These are phyloP conservation scores for Hystrix cristata DNA, from an alignment of 2,113 vertebrate genomes.

Conservation along the genomic window DNA sequence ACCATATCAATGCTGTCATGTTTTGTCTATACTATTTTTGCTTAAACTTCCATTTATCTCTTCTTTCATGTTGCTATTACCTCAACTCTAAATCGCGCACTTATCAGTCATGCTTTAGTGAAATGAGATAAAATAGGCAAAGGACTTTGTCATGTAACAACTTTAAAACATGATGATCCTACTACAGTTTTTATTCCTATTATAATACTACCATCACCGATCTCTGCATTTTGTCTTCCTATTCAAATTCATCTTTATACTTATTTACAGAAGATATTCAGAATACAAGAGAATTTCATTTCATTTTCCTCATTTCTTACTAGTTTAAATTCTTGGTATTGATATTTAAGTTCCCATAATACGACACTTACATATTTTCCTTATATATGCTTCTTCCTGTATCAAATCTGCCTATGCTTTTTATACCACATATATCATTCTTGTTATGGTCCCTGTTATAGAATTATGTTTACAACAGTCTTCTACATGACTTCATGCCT, in stretches of 20 bases:
- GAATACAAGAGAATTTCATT: not conserved
- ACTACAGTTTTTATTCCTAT: not conserved
- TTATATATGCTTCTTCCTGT: not conserved
- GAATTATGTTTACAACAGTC: not conserved
- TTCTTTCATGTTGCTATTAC: not conserved
- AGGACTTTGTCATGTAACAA: not conserved
- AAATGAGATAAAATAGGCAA: not conserved
- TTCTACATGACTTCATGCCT: not conserved
- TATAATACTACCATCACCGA: rapidly evolving
- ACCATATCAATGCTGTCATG: too few relatives aligned
- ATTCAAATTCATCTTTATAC: not conserved
- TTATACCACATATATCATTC: not conserved
- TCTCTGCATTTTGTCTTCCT: not conserved
- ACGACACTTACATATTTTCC: not conserved
- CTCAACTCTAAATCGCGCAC: not conserved
- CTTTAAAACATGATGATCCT: not conserved
- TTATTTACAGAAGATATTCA: not conserved
- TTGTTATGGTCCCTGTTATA: not conserved
- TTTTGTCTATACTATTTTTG: not conserved
- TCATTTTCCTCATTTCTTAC: not conserved
- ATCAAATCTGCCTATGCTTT: not conserved
- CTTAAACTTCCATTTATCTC: not conserved
- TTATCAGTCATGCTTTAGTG: not conserved
- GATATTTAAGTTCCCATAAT: not conserved
- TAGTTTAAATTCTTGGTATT: not conserved